Conservation (phyloP, 1,140 invertebrate species). For the Neodiprion virginianus region DNA sequence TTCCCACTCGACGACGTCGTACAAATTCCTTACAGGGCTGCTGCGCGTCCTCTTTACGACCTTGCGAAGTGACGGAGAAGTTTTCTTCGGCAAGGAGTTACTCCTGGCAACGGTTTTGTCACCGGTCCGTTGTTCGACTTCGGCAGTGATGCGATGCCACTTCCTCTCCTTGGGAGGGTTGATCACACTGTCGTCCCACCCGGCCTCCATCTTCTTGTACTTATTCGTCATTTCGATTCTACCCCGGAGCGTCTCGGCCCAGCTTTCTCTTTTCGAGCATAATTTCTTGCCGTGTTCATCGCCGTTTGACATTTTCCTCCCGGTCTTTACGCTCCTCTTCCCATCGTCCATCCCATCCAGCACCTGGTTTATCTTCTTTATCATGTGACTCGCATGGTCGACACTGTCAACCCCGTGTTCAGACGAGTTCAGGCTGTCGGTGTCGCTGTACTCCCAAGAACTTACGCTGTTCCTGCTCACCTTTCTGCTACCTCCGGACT, state of each 20-base stretch:
- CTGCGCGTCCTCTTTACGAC: constrained; percentile 24
- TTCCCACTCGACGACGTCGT: constrained; percentile 59
- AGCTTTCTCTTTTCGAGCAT: constrained; percentile 57
- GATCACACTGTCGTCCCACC: constrained; percentile 55
- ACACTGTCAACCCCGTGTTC: constrained; percentile 38
- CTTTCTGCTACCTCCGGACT: constrained; percentile 29
- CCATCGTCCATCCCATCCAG: constrained; percentile 36
- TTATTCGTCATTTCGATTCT: constrained; percentile 39
- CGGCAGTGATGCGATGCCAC: constrained; percentile 50
- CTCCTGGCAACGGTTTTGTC: constrained; percentile 16
- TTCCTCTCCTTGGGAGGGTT: constrained; percentile 46
- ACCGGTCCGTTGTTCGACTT: constrained; percentile 34
- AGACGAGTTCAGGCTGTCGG: constrained; percentile 62
- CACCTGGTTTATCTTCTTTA: constrained; percentile 33
- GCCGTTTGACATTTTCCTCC: constrained; percentile 14
- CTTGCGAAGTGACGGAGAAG: constrained; percentile 20
- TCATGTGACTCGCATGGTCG: constrained; percentile 33
- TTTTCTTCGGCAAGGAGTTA: constrained; percentile 34
- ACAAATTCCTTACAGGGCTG: constrained; percentile 36
- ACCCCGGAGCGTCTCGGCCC: constrained; percentile 50
- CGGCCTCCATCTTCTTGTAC: constrained; percentile 50
- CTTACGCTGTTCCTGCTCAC: constrained; percentile 63
- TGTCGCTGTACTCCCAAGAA: constrained; percentile 65
- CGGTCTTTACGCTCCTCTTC: constrained; percentile 11
- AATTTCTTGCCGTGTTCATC: constrained; percentile 18